Evolutionary conservation across 2,797 vertebrate genomes (phyloP), one percentile per base, ranked within the genome.

Genomic region (Sternotherus odoratus): DNA sequence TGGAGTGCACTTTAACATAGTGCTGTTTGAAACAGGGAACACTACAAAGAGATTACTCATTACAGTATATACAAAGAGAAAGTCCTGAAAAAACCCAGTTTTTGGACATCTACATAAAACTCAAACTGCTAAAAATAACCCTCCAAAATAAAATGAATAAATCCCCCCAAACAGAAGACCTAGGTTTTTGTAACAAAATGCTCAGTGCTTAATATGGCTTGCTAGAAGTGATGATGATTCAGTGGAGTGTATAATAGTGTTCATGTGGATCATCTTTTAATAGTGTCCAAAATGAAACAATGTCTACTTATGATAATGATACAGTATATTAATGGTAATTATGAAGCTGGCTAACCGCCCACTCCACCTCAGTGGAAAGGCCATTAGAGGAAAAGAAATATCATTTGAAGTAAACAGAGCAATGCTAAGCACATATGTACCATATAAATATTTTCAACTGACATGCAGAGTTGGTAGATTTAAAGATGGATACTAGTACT

Each of bases 231-330:
- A 17, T 63, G 88, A 78, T 10, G 78, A 91, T 86, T 93, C 83
- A 85, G 78, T 92, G 87, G 17, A 78, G 54, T 30, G 21, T 82
- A 51, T 23, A 92, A 95, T 54, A 94, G 80, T 74, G 81, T 51
- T 48, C 39, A 89, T 66, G 43, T 77, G 87, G 95, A 54, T 79
- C 93, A 82, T 90, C 83, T 86, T 94, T 97, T 94, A 94, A 74
- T 77, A 91, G 30, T 82, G 54, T 92, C 74, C 86, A 88, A 96
- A 96, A 95, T 87, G 63, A 94, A 96, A 91, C 82, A 79, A 53
- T 88, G 88, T 91, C 88, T 94, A 95, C 86, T 90, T 77, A 80
- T 92, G 87, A 80, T 95, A 95, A 96, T 95, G 91, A 93, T 83
- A 94, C 30, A 94, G 90, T 95, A 95, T 92, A 94, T 88, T 94